phyloP scores from a whole-genome alignment of 1,140 invertebrate species.

The Trissolcus basalis region DNA sequence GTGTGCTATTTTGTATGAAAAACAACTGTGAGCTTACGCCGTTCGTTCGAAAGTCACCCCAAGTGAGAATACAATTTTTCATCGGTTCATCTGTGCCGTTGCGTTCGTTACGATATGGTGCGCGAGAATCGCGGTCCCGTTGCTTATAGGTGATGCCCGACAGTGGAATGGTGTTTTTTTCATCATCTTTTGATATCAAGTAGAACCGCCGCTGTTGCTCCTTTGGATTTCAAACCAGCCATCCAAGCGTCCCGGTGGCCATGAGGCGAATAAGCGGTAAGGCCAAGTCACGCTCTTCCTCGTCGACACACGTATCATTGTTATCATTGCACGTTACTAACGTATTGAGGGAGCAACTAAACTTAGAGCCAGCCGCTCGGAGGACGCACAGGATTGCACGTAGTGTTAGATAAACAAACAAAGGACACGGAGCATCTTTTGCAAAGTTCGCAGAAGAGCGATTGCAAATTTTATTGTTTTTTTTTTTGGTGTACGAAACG shows the following conservation, averaged over 20 bases:
- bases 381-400: too few relatives aligned
- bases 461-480: too few relatives aligned
- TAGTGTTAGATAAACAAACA: too few relatives aligned
- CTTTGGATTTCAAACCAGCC: slow-evolving; percentile 51
- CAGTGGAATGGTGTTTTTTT: slow-evolving; percentile 62
- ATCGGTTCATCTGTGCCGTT: background rate
- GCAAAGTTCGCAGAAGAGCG: too few relatives aligned
- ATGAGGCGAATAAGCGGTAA: slow-evolving; percentile 73
- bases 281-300: slow-evolving; percentile 22
- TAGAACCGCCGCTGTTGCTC: slow-evolving; percentile 32
- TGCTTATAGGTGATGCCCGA: slow-evolving; percentile 54
- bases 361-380: too few relatives aligned
- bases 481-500: too few relatives aligned
- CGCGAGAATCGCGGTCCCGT: slow-evolving; percentile 28
- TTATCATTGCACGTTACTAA: slow-evolving; percentile 8
- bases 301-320: slow-evolving; percentile 8
- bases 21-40: background rate
- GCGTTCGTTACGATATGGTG: slow-evolving; percentile 1
- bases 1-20: slow-evolving; percentile 12
- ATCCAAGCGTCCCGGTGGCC: slow-evolving; percentile 37
- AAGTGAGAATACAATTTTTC: slow-evolving; percentile 5
- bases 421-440: too few relatives aligned
- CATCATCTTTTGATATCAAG: slow-evolving; percentile 26
- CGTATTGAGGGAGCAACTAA: background rate
- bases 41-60: background rate